Conservation (phyloP, 2,797 vertebrate species). For the Chelon auratus region DNA sequence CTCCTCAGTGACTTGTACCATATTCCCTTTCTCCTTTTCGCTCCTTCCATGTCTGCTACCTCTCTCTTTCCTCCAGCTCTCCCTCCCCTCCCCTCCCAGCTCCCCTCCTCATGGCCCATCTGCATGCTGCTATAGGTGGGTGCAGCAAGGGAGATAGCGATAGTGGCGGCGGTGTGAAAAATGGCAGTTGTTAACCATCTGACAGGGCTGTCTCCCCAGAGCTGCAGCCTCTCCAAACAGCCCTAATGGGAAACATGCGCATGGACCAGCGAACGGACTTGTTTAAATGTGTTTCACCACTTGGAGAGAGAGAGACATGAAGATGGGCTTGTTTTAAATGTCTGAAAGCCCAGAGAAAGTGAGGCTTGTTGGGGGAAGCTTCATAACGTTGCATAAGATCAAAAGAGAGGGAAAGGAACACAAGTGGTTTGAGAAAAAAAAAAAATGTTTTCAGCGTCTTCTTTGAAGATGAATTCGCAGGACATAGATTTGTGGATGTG, state of each 20-base stretch:
- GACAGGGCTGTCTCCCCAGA: conserved; percentile 79
- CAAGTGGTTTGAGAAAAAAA: not conserved
- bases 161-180: conserved; percentile 77
- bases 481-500: not conserved
- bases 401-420: not conserved
- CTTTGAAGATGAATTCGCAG: not conserved
- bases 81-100: conserved; percentile 20
- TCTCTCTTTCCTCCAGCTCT: conserved; percentile 11
- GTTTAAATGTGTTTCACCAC: conserved; percentile 70
- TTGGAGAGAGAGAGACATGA: conserved; percentile 46
- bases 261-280: conserved; percentile 67
- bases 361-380: conserved; percentile 13
- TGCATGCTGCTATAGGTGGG: conserved; percentile 75
- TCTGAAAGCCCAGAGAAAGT: conserved; percentile 30
- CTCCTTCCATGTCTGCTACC: conserved; percentile 25
- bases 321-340: conserved; percentile 66
- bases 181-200: conserved; percentile 82
- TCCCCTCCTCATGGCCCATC: conserved; percentile 68
- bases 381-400: conserved; percentile 10
- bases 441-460: conserved; percentile 4
- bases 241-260: conserved; percentile 79
- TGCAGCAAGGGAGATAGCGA: conserved; percentile 69
- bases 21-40: conserved; percentile 39
- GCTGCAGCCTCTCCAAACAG: conserved; percentile 79
- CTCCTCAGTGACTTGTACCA: conserved; percentile 40